Evolutionary conservation across 1,140 invertebrate species (phyloP).

Genomic region (Listronotus bonariensis): DNA sequence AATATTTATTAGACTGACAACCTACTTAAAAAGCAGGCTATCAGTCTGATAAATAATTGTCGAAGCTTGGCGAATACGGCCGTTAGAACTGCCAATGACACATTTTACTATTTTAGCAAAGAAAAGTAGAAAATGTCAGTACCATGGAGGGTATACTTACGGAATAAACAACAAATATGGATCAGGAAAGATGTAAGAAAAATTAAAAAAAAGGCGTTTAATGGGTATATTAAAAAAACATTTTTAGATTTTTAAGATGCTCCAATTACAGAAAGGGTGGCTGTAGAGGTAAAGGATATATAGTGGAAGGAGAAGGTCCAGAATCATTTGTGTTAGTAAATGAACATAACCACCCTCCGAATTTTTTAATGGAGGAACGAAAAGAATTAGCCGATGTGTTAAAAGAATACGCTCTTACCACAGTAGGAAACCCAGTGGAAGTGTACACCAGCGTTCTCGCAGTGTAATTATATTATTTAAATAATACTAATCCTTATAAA

Average conservation of each 20-base stretch:
- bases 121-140: not conserved
- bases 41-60: no score
- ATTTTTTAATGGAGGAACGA: constrained; percentile 22
- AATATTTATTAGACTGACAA: no score
- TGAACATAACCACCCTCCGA: constrained; percentile 23
- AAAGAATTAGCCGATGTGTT: constrained; percentile 18
- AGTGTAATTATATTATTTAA: constrained; percentile 14
- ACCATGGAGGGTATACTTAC: constrained; percentile 8
- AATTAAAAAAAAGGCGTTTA: no score
- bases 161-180: constrained; percentile 16
- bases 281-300: constrained; percentile 21
- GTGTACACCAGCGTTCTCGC: constrained; percentile 29
- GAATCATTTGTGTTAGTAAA: constrained; percentile 22
- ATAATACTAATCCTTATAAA: no score
- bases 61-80: no score
- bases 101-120: not conserved
- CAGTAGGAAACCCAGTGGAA: constrained; percentile 19
- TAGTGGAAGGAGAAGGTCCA: constrained; percentile 12
- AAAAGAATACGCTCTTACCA: constrained; percentile 19
- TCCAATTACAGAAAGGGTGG: constrained; percentile 14
- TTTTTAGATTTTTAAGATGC: constrained; percentile 22
- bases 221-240: not conserved
- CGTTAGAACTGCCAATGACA: no score
- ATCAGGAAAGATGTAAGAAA: constrained; percentile 8
- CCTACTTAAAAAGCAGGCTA: no score